A percentile compares a stretch with the other conserved stretches of the same genome.
Evolutionary conservation across 2,888 invertebrate genomes (phyloP).

Genomic region (Podabrus alpinus): DNA sequence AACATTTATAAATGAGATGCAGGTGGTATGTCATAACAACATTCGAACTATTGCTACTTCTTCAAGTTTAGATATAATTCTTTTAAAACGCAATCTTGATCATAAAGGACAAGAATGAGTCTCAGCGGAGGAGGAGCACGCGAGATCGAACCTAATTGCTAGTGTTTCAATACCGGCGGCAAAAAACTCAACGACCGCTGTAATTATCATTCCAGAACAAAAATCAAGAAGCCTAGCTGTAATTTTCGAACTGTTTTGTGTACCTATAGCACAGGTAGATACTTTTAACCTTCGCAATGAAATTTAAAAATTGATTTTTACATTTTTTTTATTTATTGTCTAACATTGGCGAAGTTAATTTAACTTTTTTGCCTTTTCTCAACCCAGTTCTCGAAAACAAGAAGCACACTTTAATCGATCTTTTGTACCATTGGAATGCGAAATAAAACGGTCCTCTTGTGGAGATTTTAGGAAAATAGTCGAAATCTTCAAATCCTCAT

Average conservation of each 20-base stretch:
- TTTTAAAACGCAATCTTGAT: conserved; percentile 13
- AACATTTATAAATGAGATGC: not conserved
- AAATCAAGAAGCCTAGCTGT: conserved; percentile 12
- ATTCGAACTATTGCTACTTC: not conserved
- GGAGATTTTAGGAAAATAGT: too few relatives aligned
- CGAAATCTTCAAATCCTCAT: too few relatives aligned
- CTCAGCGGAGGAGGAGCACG: conserved; percentile 18
- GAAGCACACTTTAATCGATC: not conserved
- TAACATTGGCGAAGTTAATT: not conserved
- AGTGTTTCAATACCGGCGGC: conserved; percentile 41
- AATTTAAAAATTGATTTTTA: not conserved
- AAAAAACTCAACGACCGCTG: conserved; percentile 36
- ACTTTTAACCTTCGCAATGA: not conserved
- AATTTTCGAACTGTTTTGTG: conserved; percentile 1
- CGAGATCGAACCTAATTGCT: conserved; percentile 39
- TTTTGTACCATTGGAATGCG: too few relatives aligned
- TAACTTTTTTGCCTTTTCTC: not conserved
- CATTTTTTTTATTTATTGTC: not conserved
- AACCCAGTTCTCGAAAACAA: not conserved
- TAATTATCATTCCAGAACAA: conserved; percentile 38
- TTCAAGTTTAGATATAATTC: conserved; percentile 17
- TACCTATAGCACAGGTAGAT: not conserved
- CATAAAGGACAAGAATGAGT: conserved; percentile 15
- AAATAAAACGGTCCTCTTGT: too few relatives aligned
- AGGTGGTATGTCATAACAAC: not conserved